Evolutionary conservation across 2,797 vertebrate genomes (phyloP), one percentile per base, ranked within the genome.

Genomic region (Myoxocephalus aenaeus): DNA sequence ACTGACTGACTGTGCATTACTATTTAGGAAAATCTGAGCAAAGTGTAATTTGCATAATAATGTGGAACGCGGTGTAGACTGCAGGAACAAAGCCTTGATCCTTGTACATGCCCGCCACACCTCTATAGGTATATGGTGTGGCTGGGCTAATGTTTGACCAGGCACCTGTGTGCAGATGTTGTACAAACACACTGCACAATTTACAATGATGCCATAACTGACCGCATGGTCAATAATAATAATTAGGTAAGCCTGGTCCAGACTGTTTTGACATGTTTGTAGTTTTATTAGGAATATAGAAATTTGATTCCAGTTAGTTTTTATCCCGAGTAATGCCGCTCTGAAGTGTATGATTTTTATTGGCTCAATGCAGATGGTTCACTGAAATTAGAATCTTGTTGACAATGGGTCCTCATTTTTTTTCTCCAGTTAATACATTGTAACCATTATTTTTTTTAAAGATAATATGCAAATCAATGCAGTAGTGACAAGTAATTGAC

Each of bases 131-230:
- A 12, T 38, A 64, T 62, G 7, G 1, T 18, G 7, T 17, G n/a
- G 15, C 34, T 51, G 46, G 53, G 66, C 67, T 83, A 78, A 70
- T 75, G 42, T 73, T 86, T 85, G 27, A 78, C 42, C 53, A 9
- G 46, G 22, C 59, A 3, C 34, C 3, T 65, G 22, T 17, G 44
- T 77, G 69, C 71, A 74, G 29, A 77, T n/a, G 11, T 46, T 66
- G n/a, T 54, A 14, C 15, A 73, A 75, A 79, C 32, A 74, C 58
- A 62, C 12, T 18, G 6, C 17, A 32, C 36, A 68, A 22, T 79
- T 77, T n/a, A 48, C 66, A 70, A 2, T 85, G 51, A 75, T 42
- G 25, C 72, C 75, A 86, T 57, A 36, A 40, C 18, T 65, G 34
- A 62, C 44, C 65, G 51, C 42, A 54, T 51, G 20, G 44, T 25